Base-by-base conservation (phyloP, 1,140 invertebrate species). In the Trichonephila inaurata region DNA sequence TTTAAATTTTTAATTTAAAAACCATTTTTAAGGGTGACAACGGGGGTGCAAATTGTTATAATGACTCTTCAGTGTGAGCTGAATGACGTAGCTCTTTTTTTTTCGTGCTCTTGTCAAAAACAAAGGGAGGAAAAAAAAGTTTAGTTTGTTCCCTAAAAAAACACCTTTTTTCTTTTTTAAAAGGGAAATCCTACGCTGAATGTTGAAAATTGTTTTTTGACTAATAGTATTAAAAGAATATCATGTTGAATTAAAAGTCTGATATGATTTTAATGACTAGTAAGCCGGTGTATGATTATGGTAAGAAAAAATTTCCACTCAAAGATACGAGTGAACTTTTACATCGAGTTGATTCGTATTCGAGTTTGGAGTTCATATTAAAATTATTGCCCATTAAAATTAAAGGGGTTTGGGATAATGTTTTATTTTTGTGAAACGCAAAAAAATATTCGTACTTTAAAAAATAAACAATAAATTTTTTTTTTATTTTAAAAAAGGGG, bases 11-110 rank as follows among this genome's bases (percentile, higher is more conserved):
- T 40, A 77, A 77, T 77, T 77, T 77, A 77, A 77, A 33, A 33
- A n/a, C 72, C 18, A 18, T 33, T 40, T 14, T n/a, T n/a, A n/a
- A 18, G 40, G 28, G 40, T 77, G 72, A 77, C 72, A 77, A 14
- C 72, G 28, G 12, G 28, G 72, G 40, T 77, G 33, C 72, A 77
- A 77, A 77, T 77, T 77, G 72, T 77, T 77, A 77, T 77, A 77
- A 77, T 77, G 72, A 77, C 72, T 77, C 33, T 33, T 33, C 72
- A 33, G 72, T 77, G 24, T 33, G 33, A 77, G 72, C 72, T 33
- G 4, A 21, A 16, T 28, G 72, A 6, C 28, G 14, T 77, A 33
- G 12, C 28, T 3, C 16, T 40, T 24, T 77, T 77, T 33, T 40
- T 40, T 40, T 40, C 14, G 28, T 33, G 72, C 14, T 24, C 33